These are phyloP conservation scores for Meiosimyza platycephala DNA, from an alignment of 2,888 invertebrate species.

Conservation along the genomic window DNA sequence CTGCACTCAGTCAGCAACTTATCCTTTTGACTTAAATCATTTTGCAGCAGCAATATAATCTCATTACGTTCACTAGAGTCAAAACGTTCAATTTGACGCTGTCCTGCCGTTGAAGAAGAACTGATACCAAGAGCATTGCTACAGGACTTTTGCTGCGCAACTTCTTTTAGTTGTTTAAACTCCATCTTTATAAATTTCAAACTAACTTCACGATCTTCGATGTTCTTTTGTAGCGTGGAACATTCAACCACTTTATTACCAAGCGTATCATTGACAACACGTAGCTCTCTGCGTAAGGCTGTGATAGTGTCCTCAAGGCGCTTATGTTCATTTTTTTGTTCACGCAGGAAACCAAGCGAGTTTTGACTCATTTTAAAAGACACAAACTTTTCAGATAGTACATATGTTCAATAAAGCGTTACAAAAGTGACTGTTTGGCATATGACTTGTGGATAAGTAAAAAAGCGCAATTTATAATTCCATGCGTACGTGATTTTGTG, in stretches of 20 bases:
- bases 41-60: constrained; percentile 48
- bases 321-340: constrained; percentile 46
- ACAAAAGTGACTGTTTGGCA: too few relatives aligned
- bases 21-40: constrained; percentile 53
- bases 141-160: background rate
- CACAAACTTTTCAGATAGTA: background rate
- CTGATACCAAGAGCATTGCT: too few relatives aligned
- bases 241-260: constrained; percentile 52
- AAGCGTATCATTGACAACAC: constrained; percentile 48
- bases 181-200: constrained; percentile 46
- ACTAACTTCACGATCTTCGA: constrained; percentile 50
- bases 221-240: constrained; percentile 46
- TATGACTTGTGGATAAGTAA: background rate
- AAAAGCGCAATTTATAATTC: constrained; percentile 4
- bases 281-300: constrained; percentile 50
- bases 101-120: background rate
- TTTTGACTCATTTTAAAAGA: constrained; percentile 42
- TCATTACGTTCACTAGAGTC: constrained; percentile 37
- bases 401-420: background rate
- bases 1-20: constrained; percentile 52
- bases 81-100: constrained; percentile 33
- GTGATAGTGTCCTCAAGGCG: constrained; percentile 48
- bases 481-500: constrained; percentile 21
- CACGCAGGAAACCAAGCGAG: constrained; percentile 39
- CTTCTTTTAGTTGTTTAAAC: constrained; percentile 44